Evolutionary conservation across 2,888 invertebrate genomes (phyloP), one percentile per base, ranked within the genome.

Genomic region (Boloria euphrosyne): DNA sequence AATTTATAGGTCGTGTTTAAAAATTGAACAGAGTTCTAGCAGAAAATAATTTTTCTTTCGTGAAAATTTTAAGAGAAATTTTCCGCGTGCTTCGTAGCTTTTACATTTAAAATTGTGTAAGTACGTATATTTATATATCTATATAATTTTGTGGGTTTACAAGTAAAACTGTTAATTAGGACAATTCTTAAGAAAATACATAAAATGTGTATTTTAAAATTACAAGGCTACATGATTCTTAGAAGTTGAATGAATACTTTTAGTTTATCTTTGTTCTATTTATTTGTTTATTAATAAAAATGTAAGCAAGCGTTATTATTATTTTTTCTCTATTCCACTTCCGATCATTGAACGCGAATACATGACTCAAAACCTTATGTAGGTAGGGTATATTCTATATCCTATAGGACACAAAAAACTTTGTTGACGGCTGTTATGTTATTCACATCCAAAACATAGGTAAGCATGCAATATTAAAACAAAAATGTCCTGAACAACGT

Each of bases 401-500:
- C n/a, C n/a, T 13, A 49, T 27, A 47, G 27, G 47, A 22, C 38
- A 43, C 46, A 13, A 7, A 14, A n/a, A n/a, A 47, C 47, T n/a
- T 47, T 47, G 13, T 55, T 18, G 27, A 47, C 10, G 13, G 31
- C 13, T 27, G 13, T 49, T 49, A 27, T 10, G 22, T 58, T 47
- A 47, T 47, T 58, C 6, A 59, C 47, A 17, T 49, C 4, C 49
- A 49, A 47, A 49, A 16, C 31, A 59, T 14, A 47, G 10, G n/a
- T 50, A 22, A 43, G 71, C 65, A 54, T 27, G 58, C 47, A 16
- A 16, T 4, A 22, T 18, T 44, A 3, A 1, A 44, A 44, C 46
- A 17, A n/a, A 4, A 66, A 74, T 87, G 89, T 90, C 85, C 87
- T 82, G 85, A 82, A 81, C 81, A 65, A 78, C 78, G 57, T 57